Evolutionary conservation across 2,888 invertebrate species (phyloP).

Genomic region (Synanthedon myopaeformis): DNA sequence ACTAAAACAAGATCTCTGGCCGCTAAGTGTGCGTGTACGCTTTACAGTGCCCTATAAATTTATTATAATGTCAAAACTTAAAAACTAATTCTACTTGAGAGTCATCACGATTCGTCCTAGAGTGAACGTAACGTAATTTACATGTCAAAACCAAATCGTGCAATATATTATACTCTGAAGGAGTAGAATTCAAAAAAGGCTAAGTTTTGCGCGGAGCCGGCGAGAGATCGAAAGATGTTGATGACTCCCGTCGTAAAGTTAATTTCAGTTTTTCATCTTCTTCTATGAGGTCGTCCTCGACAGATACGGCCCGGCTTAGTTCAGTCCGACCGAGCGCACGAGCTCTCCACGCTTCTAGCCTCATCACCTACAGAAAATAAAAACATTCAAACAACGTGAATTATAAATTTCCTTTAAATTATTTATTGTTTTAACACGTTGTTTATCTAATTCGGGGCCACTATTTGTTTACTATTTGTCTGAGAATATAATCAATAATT

Average conservation of each 20-base stretch:
- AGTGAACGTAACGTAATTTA: too few species aligned
- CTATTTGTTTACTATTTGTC: too few species aligned
- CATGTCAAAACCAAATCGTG: too few species aligned
- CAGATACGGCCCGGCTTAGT: conserved; percentile 41
- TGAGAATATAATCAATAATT: too few species aligned
- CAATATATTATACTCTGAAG: too few species aligned
- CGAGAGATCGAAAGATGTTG: conserved; percentile 41
- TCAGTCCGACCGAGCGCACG: conserved; percentile 64
- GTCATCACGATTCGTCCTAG: too few species aligned
- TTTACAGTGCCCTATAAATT: too few species aligned
- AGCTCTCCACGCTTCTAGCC: conserved; percentile 76
- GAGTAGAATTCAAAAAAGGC: conserved; percentile 7
- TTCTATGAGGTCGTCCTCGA: conserved; percentile 46
- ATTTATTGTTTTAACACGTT: background rate
- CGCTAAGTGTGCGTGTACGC: too few species aligned
- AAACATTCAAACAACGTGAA: background rate
- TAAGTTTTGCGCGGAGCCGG: conserved; percentile 26
- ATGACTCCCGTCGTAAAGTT: conserved; percentile 46
- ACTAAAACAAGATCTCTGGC: too few species aligned
- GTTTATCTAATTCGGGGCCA: too few species aligned
- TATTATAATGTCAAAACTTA: too few species aligned
- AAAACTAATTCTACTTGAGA: too few species aligned
- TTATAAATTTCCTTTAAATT: background rate
- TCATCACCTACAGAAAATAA: conserved; percentile 72
- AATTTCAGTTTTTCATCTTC: conserved; percentile 51